phyloP scores from a whole-genome alignment of 2,113 vertebrate species.

The Grantiella picta region DNA sequence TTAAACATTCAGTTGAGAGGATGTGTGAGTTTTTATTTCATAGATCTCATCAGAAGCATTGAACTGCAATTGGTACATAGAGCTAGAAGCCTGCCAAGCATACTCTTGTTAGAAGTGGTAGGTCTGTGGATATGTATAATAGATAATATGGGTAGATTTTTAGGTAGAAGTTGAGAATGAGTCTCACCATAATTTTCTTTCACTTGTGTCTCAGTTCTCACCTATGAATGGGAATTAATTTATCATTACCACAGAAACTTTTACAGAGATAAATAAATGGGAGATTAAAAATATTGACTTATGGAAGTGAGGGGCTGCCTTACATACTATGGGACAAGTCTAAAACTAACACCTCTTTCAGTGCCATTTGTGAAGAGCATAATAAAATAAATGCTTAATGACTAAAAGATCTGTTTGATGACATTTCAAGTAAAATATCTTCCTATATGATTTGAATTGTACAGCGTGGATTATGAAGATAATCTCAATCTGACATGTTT shows the following conservation, averaged over 20 bases:
- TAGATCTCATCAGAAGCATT: background rate
- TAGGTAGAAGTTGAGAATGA: background rate
- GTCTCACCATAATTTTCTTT: background rate
- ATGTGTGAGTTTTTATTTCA: background rate
- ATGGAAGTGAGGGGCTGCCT: background rate
- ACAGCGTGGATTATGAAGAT: background rate
- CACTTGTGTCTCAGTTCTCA: background rate
- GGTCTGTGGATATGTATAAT: background rate
- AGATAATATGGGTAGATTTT: background rate
- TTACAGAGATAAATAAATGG: background rate
- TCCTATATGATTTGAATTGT: background rate
- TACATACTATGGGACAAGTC: background rate
- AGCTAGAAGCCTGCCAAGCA: background rate
- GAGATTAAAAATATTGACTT: background rate
- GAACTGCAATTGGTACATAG: background rate
- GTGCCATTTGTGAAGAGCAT: background rate
- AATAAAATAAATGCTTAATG: background rate
- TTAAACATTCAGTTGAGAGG: background rate
- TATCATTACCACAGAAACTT: background rate
- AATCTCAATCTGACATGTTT: background rate
- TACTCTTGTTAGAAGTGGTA: background rate
- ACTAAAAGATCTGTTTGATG: background rate
- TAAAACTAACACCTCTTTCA: background rate
- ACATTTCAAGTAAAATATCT: background rate
- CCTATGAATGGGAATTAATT: background rate